These are phyloP conservation scores for Drosophila prolongata DNA, from an alignment of 2,888 invertebrate species.

Conservation along the genomic window DNA sequence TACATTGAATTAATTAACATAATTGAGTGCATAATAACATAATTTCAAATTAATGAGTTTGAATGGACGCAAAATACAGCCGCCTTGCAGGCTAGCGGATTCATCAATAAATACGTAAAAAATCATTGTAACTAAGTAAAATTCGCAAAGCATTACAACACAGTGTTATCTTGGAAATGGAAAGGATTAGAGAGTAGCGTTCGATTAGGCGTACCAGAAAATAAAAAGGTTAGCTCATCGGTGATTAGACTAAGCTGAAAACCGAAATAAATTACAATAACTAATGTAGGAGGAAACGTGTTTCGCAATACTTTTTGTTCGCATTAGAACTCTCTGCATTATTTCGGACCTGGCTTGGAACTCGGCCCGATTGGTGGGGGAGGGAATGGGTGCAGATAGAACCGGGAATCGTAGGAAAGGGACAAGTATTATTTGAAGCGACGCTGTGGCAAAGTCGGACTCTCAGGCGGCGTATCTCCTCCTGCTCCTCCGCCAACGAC, in stretches of 20 bases:
- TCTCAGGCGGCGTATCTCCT: slow-evolving; percentile 76
- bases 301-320: slow-evolving; percentile 72
- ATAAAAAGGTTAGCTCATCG: slow-evolving; percentile 69
- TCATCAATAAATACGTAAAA: slow-evolving; percentile 58
- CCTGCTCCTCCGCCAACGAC: slow-evolving; percentile 51
- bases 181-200: slow-evolving; percentile 14
- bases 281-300: slow-evolving; percentile 67
- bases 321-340: slow-evolving; percentile 59
- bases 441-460: slow-evolving; percentile 83
- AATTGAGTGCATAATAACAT: slow-evolving; percentile 38
- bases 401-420: slow-evolving; percentile 37
- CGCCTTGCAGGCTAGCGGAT: slow-evolving; percentile 45
- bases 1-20: slow-evolving; percentile 18
- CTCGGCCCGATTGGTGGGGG: slow-evolving; percentile 28
- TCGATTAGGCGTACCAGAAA: slow-evolving; percentile 55
- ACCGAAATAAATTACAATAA: slow-evolving; percentile 67
- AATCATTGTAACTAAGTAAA: slow-evolving; percentile 40
- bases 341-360: slow-evolving; percentile 24
- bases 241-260: slow-evolving; percentile 64
- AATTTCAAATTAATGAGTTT: slow-evolving; percentile 42
- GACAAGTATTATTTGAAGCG: slow-evolving; percentile 80
- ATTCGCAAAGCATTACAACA: slow-evolving; percentile 46
- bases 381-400: slow-evolving; percentile 64
- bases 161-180: slow-evolving; percentile 11
- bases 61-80: slow-evolving; percentile 76